Base-by-base conservation (phyloP, 2,888 invertebrate species). In the Xylocampa areola region DNA sequence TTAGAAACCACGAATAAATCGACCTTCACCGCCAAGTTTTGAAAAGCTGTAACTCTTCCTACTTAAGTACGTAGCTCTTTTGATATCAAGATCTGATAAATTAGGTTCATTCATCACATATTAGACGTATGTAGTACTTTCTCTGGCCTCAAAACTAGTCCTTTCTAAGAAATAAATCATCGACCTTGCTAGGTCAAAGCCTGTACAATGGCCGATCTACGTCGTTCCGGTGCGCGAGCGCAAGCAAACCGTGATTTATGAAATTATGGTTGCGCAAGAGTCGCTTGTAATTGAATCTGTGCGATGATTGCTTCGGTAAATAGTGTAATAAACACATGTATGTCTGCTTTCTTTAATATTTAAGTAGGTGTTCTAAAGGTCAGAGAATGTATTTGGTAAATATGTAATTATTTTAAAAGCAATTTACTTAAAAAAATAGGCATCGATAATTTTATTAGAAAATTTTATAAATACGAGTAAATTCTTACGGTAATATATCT, bases 131-230 rank as follows among this genome's bases (percentile, higher is more conserved):
- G 30, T 16, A 36, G 32, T 32, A 55, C 77, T 76, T 76, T 76
- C 76, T 69, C 75, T 61, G 59, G 27, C 77, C 68, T 63, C 48
- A 67, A 58, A 65, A 30, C 6, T 16, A 33, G 47, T 66, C 67
- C 61, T 74, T 76, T 77, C 75, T 66, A 64, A 64, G 48, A 68
- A 65, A 74, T 62, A 76, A 76, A 73, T 77, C 68, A 73, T 47
- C 71, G 74, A 73, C 73, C 79, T 82, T 77, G 76, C 62, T 72
- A 74, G 78, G 81, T 77, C 81, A 77, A 65, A 76, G 67, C 60
- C 73, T 67, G 62, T 19, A 59, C 53, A 58, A 47, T 61, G 50
- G 41, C 21, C 32, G 43, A 54, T 54, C 52, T 36, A 37, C 62
- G 60, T 14, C 55, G 62, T 58, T 76, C 65, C 73, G 60, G 60